Evolutionary conservation across 2,888 invertebrate species (phyloP).

Genomic region (Noctua janthina): DNA sequence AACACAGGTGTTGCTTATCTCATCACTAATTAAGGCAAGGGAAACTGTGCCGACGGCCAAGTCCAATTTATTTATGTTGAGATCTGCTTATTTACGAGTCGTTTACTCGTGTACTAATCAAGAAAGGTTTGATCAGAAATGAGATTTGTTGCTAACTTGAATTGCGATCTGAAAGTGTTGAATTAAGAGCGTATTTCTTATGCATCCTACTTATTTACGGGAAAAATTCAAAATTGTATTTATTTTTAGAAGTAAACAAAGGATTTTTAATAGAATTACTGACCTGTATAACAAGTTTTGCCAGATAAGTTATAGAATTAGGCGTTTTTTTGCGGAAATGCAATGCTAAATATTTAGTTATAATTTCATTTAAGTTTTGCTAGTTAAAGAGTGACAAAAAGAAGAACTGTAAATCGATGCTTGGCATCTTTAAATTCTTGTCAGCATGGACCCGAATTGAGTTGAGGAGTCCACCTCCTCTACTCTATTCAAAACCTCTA

Average conservation of each 20-base stretch:
- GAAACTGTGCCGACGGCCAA: conserved; percentile 66
- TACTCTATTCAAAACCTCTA: too few relatives aligned
- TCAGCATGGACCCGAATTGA: neutral
- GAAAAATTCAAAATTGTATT: neutral
- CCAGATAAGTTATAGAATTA: too few relatives aligned
- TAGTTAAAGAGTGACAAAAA: neutral
- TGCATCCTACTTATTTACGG: neutral
- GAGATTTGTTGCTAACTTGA: conserved; percentile 29
- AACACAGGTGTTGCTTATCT: conserved; percentile 78
- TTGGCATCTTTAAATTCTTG: neutral
- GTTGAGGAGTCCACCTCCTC: too few relatives aligned
- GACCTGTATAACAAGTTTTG: neutral
- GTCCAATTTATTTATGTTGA: conserved; percentile 67
- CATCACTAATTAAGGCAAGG: conserved; percentile 72
- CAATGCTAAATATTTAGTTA: too few relatives aligned
- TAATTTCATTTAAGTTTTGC: too few relatives aligned
- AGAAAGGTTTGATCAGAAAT: conserved; percentile 42
- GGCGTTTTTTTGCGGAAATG: too few relatives aligned
- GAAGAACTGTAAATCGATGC: neutral
- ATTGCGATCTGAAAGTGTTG: conserved; percentile 23
- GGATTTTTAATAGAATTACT: neutral
- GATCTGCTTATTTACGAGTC: conserved; percentile 67
- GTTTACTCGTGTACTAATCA: conserved; percentile 49
- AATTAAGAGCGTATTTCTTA: neutral
- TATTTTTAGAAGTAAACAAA: too few relatives aligned